These are phyloP conservation scores for Bubo blakistoni DNA, from an alignment of 2,113 vertebrate genomes.

Conservation along the genomic window DNA sequence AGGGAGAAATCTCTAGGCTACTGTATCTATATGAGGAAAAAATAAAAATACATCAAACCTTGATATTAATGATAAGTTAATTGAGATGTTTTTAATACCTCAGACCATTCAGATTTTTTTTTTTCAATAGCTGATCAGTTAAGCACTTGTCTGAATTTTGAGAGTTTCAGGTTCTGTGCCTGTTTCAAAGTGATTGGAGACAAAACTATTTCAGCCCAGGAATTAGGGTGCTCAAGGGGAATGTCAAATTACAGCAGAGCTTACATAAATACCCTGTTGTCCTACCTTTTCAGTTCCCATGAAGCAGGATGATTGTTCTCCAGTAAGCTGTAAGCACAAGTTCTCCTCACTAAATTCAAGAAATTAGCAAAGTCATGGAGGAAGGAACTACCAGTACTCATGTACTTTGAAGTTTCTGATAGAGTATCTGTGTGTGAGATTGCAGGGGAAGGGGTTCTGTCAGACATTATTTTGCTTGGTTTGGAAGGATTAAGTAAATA, in stretches of 20 bases:
- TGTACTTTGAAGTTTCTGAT: background rate
- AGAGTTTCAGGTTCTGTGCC: background rate
- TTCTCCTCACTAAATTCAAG: background rate
- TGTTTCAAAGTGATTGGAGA: background rate
- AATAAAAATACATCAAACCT: background rate
- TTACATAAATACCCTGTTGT: background rate
- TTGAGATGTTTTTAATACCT: background rate
- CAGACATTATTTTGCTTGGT: background rate
- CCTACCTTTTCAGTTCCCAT: background rate
- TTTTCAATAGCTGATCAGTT: background rate
- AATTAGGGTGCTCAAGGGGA: accelerated
- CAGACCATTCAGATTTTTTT: background rate
- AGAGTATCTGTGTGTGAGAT: background rate
- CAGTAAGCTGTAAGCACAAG: background rate
- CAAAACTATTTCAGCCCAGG: background rate
- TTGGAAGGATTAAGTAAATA: background rate
- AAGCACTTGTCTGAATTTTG: background rate
- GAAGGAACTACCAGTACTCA: background rate
- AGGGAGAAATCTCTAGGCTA: background rate
- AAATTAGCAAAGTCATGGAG: background rate
- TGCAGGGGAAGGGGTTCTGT: background rate
- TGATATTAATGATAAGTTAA: background rate
- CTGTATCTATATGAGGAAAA: background rate
- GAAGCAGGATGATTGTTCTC: background rate
- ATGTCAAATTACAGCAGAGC: background rate